A percentile compares a stretch with the other conserved stretches of the same genome.
Evolutionary conservation across 2,797 vertebrate species (phyloP).

Genomic region (Staurois parvus): DNA sequence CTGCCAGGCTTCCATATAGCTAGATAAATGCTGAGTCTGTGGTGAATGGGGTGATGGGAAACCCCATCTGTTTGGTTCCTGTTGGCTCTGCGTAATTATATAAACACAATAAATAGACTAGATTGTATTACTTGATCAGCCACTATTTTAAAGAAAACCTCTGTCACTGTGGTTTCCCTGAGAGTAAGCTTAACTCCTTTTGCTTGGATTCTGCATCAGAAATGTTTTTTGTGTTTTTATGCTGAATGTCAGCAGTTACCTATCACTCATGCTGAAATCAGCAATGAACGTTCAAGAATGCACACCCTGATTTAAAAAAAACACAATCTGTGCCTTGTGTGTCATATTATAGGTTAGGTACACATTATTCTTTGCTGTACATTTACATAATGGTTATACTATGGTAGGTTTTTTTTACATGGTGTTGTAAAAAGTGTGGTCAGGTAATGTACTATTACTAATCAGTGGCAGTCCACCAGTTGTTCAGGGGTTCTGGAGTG

Average conservation of each 20-base stretch:
- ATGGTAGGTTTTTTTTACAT: not conserved
- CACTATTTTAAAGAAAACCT: conserved; percentile 72
- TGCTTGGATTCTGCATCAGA: conserved; percentile 50
- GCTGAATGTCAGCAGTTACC: conserved; percentile 8
- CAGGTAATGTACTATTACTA: too few species aligned
- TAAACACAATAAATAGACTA: conserved; percentile 73
- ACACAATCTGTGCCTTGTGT: not conserved
- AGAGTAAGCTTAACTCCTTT: conserved; percentile 82
- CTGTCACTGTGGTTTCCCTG: conserved; percentile 73
- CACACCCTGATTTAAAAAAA: not conserved
- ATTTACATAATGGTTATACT: not conserved
- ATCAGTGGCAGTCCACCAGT: not conserved
- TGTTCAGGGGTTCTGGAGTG: not conserved
- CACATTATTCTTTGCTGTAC: not conserved
- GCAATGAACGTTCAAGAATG: not conserved
- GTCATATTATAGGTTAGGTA: not conserved
- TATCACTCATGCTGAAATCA: not conserved
- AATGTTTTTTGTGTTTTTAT: conserved; percentile 73
- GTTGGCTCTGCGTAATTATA: conserved; percentile 68
- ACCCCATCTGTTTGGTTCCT: conserved; percentile 72
- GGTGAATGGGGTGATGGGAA: conserved; percentile 67
- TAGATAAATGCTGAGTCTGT: conserved; percentile 69
- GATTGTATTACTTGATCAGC: conserved; percentile 71
- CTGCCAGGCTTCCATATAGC: conserved; percentile 69
- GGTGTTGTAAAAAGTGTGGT: too few species aligned